Conservation (phyloP, 2,797 vertebrate species). For the Ctenopoma multispine region DNA sequence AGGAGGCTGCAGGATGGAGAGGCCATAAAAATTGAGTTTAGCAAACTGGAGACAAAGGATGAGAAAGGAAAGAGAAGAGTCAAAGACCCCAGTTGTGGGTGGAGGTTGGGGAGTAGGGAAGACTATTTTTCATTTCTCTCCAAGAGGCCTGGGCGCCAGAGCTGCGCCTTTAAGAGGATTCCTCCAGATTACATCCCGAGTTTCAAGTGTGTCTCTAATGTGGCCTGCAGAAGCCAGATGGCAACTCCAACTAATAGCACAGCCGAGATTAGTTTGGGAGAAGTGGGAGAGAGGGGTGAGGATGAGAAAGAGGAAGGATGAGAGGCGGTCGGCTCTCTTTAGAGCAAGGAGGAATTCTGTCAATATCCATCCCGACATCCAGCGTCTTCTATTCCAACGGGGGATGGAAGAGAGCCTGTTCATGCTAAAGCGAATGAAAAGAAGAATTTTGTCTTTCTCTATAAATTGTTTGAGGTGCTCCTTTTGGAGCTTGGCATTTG, state of each 20-base stretch:
- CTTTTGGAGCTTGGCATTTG: conserved; percentile 68
- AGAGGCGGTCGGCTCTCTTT: conserved; percentile 18
- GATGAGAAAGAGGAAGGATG: conserved; percentile 19
- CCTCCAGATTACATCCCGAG: conserved; percentile 51
- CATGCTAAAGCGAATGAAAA: conserved; percentile 45
- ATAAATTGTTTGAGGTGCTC: conserved; percentile 54
- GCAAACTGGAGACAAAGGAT: conserved; percentile 40
- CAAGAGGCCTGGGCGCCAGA: conserved; percentile 21
- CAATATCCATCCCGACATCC: conserved; percentile 20
- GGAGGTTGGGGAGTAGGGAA: conserved; percentile 5
- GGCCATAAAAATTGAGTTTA: conserved; percentile 44
- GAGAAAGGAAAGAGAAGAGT: conserved; percentile 27
- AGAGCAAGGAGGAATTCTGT: conserved; percentile 17
- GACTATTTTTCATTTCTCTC: conserved; percentile 54
- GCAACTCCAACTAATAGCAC: conserved; percentile 63
- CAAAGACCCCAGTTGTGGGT: conserved; percentile 11
- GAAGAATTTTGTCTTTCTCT: conserved; percentile 32
- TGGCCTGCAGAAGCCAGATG: conserved; percentile 59
- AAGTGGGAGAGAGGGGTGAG: conserved; percentile 28
- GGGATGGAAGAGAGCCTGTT: conserved; percentile 19
- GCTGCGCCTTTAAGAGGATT: conserved; percentile 63
- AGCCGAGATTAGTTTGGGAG: conserved; percentile 56
- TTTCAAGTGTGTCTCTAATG: conserved; percentile 63
- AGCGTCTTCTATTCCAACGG: conserved; percentile 25
- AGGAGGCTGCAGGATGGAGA: conserved; percentile 28